These are phyloP conservation scores for Heteractis magnifica DNA, from an alignment of 92 coral and sea anemone species.

Conservation along the genomic window DNA sequence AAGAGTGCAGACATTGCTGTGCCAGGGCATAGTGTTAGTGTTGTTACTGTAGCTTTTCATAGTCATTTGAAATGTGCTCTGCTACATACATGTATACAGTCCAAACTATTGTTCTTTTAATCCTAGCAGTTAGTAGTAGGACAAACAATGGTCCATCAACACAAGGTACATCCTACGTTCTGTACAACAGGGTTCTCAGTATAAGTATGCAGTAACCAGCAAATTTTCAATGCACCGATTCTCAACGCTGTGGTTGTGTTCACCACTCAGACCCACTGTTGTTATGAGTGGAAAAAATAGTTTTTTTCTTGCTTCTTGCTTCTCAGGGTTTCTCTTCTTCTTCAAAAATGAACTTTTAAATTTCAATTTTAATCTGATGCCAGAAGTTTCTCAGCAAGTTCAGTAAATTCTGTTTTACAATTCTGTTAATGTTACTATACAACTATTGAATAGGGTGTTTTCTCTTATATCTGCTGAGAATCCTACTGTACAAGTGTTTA, in stretches of 20 bases:
- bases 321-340: no score
- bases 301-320: no score
- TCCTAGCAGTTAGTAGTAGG: conserved; percentile 26
- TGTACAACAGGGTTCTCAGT: not conserved
- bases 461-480: not conserved
- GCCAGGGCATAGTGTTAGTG: not conserved
- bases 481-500: not conserved
- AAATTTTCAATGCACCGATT: no score
- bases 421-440: not conserved
- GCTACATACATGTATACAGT: no score
- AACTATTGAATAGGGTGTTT: not conserved
- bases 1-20: no score
- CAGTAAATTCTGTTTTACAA: no score
- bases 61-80: not conserved
- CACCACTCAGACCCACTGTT: no score
- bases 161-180: conserved; percentile 8
- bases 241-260: no score
- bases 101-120: conserved; percentile 3
- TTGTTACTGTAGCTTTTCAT: not conserved
- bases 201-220: not conserved
- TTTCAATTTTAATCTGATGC: no score
- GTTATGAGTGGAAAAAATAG: no score
- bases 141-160: conserved; percentile 8
- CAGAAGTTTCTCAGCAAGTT: no score
- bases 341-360: no score